Conservation (phyloP, 2,888 invertebrate genomes). For the Periphyllus acericola region DNA sequence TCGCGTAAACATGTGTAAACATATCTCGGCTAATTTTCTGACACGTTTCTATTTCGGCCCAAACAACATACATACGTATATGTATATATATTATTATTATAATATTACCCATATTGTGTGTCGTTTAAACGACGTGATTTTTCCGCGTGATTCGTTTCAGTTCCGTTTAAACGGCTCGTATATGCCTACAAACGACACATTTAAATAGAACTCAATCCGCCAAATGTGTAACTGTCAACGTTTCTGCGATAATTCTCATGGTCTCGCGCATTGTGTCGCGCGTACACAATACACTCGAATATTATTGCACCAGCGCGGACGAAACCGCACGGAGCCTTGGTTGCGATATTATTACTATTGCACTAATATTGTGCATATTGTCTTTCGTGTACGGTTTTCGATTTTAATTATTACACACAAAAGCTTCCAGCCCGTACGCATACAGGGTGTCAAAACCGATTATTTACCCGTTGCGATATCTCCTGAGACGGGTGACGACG, state of each 20-base stretch:
- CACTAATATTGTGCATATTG: neutral
- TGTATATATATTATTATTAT: neutral
- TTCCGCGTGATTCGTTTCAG: neutral
- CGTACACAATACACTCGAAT: neutral
- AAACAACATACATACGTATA: neutral
- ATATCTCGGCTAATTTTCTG: neutral
- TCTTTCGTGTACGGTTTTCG: neutral
- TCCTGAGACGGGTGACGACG: too few species aligned
- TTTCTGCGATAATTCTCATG: neutral
- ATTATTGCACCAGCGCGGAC: neutral
- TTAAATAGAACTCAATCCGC: neutral
- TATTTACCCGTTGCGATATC: too few species aligned
- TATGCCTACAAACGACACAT: neutral
- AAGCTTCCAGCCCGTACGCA: neutral
- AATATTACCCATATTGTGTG: too few species aligned
- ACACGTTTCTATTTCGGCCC: neutral
- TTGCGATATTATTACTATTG: too few species aligned
- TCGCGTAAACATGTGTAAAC: neutral
- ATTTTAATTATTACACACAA: slow-evolving; percentile 3
- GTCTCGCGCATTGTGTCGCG: neutral
- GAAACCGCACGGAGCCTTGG: slow-evolving; percentile 17
- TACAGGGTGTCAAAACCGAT: too few species aligned
- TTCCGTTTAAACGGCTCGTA: neutral
- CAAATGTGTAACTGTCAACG: neutral
- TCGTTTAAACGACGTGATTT: neutral